phyloP scores from a whole-genome alignment of 2,113 vertebrate species.

The Bubo scandiacus region DNA sequence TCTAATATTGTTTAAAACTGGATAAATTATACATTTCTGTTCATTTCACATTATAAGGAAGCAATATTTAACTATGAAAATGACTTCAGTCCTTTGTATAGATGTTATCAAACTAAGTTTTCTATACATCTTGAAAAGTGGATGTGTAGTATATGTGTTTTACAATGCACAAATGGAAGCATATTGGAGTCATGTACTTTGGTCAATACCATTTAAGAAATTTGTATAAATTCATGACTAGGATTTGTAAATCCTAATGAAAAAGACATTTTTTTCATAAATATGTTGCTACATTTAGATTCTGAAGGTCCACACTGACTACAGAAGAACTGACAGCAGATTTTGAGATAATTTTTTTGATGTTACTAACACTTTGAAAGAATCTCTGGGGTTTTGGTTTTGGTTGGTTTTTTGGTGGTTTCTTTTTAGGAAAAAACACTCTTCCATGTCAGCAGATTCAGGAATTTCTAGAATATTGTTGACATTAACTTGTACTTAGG shows the following conservation, averaged over 20 bases:
- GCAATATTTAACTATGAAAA: background rate
- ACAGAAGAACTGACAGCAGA: background rate
- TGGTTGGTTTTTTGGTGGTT: background rate
- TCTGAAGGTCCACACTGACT: background rate
- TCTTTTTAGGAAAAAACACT: background rate
- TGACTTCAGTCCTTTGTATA: background rate
- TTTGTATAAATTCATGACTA: background rate
- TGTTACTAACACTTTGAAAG: background rate
- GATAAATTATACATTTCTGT: background rate
- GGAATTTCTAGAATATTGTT: background rate
- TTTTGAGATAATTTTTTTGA: background rate
- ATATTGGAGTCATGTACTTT: background rate
- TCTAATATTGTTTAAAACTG: background rate
- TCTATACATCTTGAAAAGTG: background rate
- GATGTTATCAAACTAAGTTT: background rate
- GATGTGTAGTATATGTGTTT: background rate
- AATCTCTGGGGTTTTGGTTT: background rate
- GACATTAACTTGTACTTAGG: background rate
- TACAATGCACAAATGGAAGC: background rate
- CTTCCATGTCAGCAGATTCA: background rate
- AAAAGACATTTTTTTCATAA: background rate
- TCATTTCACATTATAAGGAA: background rate
- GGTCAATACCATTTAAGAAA: background rate
- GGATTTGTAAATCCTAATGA: background rate
- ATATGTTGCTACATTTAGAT: background rate